A percentile compares a stretch with the other conserved stretches of the same genome.
Conservation (phyloP, 2,888 invertebrate genomes). For the Hypolimnas misippus region DNA sequence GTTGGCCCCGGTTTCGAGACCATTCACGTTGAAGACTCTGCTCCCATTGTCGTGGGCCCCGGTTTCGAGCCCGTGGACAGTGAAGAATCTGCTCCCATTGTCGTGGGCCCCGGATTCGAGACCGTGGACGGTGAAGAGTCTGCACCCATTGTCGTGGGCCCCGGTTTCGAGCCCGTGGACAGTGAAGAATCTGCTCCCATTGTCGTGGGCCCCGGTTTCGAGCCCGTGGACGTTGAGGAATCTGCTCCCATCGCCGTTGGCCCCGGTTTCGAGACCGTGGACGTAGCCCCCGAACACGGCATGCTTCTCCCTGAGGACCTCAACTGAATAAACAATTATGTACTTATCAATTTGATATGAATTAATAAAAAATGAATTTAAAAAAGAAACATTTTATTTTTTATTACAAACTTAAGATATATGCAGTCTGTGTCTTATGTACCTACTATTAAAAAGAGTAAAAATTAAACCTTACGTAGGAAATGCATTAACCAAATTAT, state of each 20-base stretch:
- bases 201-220: no score
- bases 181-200: neutral
- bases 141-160: neutral
- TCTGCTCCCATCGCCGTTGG: neutral
- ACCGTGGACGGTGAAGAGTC: neutral
- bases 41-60: slow-evolving; percentile 38
- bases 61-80: neutral
- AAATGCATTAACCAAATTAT: no score
- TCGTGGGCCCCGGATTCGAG: neutral
- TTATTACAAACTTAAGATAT: no score
- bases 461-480: no score
- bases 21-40: slow-evolving; percentile 22
- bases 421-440: no score
- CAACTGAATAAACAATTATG: slow-evolving; percentile 12
- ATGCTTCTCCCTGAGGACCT: slow-evolving; percentile 21
- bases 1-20: slow-evolving; percentile 19
- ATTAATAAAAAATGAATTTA: neutral
- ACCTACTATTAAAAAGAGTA: no score
- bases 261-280: neutral
- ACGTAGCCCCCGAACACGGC: slow-evolving; percentile 31
- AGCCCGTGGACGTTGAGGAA: neutral
- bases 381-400: no score
- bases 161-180: neutral
- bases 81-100: neutral
- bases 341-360: neutral